Base-by-base conservation (phyloP, 2,888 invertebrate species). In the Scotopteryx bipunctaria region DNA sequence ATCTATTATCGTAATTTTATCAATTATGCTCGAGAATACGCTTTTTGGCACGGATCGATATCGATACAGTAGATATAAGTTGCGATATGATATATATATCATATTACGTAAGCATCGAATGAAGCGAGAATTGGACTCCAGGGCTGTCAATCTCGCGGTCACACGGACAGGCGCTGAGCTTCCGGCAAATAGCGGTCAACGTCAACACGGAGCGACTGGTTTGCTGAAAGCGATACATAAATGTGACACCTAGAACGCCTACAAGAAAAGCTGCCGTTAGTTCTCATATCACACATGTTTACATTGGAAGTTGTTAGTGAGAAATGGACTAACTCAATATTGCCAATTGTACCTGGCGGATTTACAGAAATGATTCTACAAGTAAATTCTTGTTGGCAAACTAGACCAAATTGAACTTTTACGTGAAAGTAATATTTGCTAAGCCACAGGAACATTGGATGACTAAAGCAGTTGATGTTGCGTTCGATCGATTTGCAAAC, bases 101-200 rank as follows among this genome's bases (percentile, higher is more conserved):
- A n/a, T n/a, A n/a, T n/a, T n/a, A n/a, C n/a, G n/a, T n/a, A n/a
- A n/a, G n/a, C n/a, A n/a, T n/a, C n/a, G n/a, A 59, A 63, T 62
- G n/a, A n/a, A n/a, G n/a, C n/a, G n/a, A n/a, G n/a, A n/a, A n/a
- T n/a, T n/a, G n/a, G 63, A 62, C 66, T 69, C 69, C 63, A 64
- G 57, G 66, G 69, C 64, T 74, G 78, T 81, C 78, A 78, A 73
- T 80, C 74, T 67, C 49, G 63, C 69, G 69, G 64, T 64, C 66
- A 67, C 67, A 59, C 65, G 59, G 64, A 55, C 61, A 63, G 54
- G 67, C 61, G 63, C 56, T 46, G 55, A 53, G 72, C 74, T 80
- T 81, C 83, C 81, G 79, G 73, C 79, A 81, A 68, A 64, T 69
- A 73, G 75, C 67, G 71, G 64, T 65, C 59, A 46, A 43, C 53